Percentiles rank a stretch among this genome's conserved stretches.
Evolutionary conservation across 2,888 invertebrate genomes (phyloP).

Genomic region (Atherix ibis): DNA sequence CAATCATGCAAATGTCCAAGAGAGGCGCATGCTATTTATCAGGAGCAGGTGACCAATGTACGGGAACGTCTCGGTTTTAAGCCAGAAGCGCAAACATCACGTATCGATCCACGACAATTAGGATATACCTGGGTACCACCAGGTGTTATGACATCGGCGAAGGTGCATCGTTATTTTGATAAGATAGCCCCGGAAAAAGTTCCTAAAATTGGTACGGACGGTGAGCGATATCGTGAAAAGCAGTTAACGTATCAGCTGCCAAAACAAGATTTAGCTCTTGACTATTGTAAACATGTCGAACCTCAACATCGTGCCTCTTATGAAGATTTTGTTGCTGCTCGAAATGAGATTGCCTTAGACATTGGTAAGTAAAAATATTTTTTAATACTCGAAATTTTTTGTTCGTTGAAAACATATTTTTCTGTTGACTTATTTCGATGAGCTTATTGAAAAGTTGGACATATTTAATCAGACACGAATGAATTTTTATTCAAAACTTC

Average conservation of each 20-base stretch:
- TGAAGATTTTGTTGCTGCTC: conserved; percentile 83
- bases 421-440: no score
- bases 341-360: conserved; percentile 92
- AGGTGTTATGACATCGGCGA: conserved; percentile 28
- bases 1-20: conserved; percentile 83
- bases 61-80: conserved; percentile 54
- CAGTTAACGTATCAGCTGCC: conserved; percentile 82
- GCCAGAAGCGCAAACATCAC: conserved; percentile 38
- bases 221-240: conserved; percentile 64
- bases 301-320: conserved; percentile 63
- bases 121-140: conserved; percentile 55
- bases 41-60: conserved; percentile 70
- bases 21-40: conserved; percentile 77
- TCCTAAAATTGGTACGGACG: conserved; percentile 56
- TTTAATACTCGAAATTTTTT: neutral
- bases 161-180: conserved; percentile 73
- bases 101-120: conserved; percentile 42
- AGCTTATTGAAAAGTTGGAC: no score
- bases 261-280: conserved; percentile 80
- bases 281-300: conserved; percentile 77
- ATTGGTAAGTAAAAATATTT: conserved; percentile 45
- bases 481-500: no score
- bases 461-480: no score
- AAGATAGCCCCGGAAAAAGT: conserved; percentile 69
- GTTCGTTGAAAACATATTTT: no score